Percentiles rank a stretch among this genome's conserved stretches.
Evolutionary conservation across 2,113 vertebrate species (phyloP).

Genomic region (Pelecanoides urinatrix): DNA sequence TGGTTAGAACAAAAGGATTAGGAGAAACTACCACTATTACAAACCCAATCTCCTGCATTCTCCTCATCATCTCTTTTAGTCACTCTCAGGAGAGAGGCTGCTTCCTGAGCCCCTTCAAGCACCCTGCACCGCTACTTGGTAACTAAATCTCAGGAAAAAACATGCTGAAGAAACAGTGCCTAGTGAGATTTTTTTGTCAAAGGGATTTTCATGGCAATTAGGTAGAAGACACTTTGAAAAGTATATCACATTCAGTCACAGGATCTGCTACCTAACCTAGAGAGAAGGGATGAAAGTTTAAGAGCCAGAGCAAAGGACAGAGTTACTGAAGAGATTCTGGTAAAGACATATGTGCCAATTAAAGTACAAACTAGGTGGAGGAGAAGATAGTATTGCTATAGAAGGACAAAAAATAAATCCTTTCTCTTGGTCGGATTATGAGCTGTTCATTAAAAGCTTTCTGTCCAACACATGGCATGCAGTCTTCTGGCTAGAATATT

Average conservation of each 20-base stretch:
- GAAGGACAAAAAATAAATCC: neutral
- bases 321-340: neutral
- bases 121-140: neutral
- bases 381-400: neutral
- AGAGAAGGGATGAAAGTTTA: neutral
- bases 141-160: neutral
- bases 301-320: neutral
- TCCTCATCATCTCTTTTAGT: neutral
- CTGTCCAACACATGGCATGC: neutral
- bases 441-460: neutral
- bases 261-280: neutral
- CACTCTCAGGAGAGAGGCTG: neutral
- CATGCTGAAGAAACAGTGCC: neutral
- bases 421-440: neutral
- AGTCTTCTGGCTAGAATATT: neutral
- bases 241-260: neutral
- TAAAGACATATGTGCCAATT: neutral
- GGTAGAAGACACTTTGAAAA: neutral
- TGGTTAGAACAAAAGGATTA: slow-evolving; percentile 16
- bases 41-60: neutral
- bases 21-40: neutral
- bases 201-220: neutral
- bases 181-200: neutral
- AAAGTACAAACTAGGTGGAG: neutral
- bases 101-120: slow-evolving; percentile 15